Percentiles rank a stretch among this genome's conserved stretches.
Evolutionary conservation across 2,113 vertebrate genomes (phyloP).

Genomic region (Misgurnus anguillicaudatus): DNA sequence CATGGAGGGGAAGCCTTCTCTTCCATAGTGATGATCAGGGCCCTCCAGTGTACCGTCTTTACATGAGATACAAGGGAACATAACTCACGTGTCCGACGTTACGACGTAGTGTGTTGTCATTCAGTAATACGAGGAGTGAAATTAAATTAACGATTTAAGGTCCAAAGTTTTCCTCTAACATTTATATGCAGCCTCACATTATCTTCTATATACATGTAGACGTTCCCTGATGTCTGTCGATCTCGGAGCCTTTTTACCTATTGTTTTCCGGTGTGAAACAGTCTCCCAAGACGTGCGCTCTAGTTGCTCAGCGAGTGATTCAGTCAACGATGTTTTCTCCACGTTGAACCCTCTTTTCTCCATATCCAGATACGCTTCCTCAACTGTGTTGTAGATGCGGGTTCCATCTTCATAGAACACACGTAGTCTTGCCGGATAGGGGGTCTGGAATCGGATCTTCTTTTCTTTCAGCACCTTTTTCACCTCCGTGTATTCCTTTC

Average conservation of each 20-base stretch:
- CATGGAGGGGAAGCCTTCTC: no score
- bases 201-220: neutral
- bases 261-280: neutral
- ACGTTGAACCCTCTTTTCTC: neutral
- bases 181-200: neutral
- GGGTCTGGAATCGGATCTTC: neutral
- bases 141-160: neutral
- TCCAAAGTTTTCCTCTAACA: neutral
- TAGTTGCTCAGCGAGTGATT: neutral
- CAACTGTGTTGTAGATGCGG: neutral
- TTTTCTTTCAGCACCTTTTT: slow-evolving; percentile 1
- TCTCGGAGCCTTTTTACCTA: neutral
- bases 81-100: neutral
- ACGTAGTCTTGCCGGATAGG: neutral
- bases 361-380: neutral
- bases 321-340: neutral
- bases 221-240: neutral
- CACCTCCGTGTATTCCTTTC: neutral
- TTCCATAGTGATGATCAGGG: no score
- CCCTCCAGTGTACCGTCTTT: neutral
- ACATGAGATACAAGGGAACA: neutral
- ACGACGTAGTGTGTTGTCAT: no score
- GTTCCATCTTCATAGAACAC: neutral
- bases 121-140: neutral
- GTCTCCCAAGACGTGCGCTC: neutral